These are phyloP conservation scores for Apostichopus californicus DNA, from an alignment of 35 echinoderm and acorn worm species.

Conservation along the genomic window DNA sequence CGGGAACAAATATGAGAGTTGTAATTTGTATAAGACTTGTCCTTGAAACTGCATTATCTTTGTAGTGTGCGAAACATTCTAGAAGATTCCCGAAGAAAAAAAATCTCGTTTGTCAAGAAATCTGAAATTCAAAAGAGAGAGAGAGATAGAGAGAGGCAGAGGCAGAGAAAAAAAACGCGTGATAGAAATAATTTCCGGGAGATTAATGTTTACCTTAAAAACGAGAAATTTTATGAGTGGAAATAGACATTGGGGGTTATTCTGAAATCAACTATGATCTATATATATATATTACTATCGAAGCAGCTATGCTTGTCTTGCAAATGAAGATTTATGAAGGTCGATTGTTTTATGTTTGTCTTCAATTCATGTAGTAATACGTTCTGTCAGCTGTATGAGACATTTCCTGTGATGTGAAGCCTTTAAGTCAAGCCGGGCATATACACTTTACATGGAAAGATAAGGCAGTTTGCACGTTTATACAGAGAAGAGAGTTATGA, in stretches of 20 bases:
- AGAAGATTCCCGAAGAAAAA: background rate
- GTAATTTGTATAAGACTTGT: background rate
- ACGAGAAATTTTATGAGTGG: background rate
- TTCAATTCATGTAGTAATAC: background rate
- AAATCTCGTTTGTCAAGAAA: no score
- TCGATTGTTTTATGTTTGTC: background rate
- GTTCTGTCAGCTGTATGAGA: background rate
- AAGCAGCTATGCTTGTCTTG: background rate
- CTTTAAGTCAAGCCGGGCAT: no score
- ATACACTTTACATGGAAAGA: no score
- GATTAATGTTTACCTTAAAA: background rate
- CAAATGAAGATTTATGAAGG: background rate
- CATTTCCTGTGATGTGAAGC: background rate
- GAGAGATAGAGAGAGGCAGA: background rate
- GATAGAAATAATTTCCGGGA: constrained; percentile 37
- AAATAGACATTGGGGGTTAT: no score
- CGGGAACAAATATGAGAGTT: constrained; percentile 10
- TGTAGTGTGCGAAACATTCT: background rate
- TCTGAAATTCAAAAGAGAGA: background rate
- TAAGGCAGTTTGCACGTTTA: no score
- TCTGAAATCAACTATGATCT: no score
- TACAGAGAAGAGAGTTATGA: no score
- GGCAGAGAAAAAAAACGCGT: constrained; percentile 3
- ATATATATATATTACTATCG: no score
- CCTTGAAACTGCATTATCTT: constrained; percentile 11